Evolutionary conservation across 37 sponge, comb jelly and placozoan genomes (phyloP).

Genomic region (Eunapius fragilis): DNA sequence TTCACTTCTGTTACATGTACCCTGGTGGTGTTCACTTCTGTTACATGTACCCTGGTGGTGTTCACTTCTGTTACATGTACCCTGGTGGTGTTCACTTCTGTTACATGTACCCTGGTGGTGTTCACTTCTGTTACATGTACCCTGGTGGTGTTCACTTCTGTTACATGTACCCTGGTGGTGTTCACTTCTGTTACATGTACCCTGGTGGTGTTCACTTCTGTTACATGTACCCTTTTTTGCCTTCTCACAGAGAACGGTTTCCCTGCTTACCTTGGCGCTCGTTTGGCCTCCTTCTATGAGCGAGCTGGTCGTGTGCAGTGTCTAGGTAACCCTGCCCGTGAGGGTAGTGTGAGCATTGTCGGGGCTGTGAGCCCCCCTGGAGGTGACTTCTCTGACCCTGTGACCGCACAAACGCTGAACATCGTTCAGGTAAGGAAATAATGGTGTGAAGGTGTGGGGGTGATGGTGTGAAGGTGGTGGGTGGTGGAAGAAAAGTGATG

Average conservation of each 20-base stretch:
- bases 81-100: not conserved
- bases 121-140: too few species aligned
- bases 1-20: too few species aligned
- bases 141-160: not conserved
- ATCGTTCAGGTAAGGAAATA: slow-evolving; percentile 67
- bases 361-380: slow-evolving; percentile 99
- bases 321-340: slow-evolving; percentile 88
- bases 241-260: slow-evolving; percentile 88
- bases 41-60: too few species aligned
- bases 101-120: too few species aligned
- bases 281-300: slow-evolving; percentile 99
- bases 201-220: too few species aligned
- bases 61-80: too few species aligned
- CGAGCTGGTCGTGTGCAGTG: slow-evolving; percentile 94
- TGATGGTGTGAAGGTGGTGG: not conserved
- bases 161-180: too few species aligned
- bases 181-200: too few species aligned
- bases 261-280: slow-evolving; percentile 98
- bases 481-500: not conserved
- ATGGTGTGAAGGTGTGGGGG: not conserved
- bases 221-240: not conserved
- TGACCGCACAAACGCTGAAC: slow-evolving; percentile 96
- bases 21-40: not conserved
- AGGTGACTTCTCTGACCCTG: slow-evolving; percentile 99
- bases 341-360: slow-evolving; percentile 98